Evolutionary conservation across 1,140 invertebrate species (phyloP), one percentile per base, ranked within the genome.

Genomic region (Sycobia sp.): DNA sequence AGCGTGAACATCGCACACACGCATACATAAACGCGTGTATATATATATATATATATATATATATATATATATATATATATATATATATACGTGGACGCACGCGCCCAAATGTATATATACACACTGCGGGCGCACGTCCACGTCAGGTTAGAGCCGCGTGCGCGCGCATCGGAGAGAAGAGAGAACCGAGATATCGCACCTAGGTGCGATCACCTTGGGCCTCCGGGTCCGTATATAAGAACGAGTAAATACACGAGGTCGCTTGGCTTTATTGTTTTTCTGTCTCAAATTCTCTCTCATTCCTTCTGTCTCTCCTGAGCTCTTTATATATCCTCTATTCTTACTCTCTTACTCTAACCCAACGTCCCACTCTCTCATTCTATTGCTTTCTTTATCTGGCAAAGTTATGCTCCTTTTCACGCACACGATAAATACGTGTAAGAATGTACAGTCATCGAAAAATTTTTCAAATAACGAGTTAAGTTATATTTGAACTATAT

Each of bases 181-280:
- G 11, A 62, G 50, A 62, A 10, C 49, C 25, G 50, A 55, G 72
- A 78, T 73, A 68, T 81, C 80, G 65, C 80, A 82, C 80, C 79
- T 82, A 81, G 78, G 80, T 81, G 80, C 73, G 79, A 75, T 73
- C 74, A 71, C 34, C 56, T 65, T 54, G 55, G 54, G 76, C 76
- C 75, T 73, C 71, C 73, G 70, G 63, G 69, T 76, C 71, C 73
- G 70, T n/a, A 32, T 7, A 11, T 72, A 44, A 63, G 53, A 47
- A 71, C 73, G 73, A 71, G 76, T 72, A 79, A 79, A 78, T 65
- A 78, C 62, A 69, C 68, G 68, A 73, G 69, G 61, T 62, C 58
- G 67, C 69, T 55, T 32, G 25, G 54, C 47, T 75, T 76, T 73
- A 74, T 73, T 59, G 41, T 58, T 74, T 78, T 79, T 77, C 73